A percentile compares a stretch with the other conserved stretches of the same genome.
Evolutionary conservation across 2,888 invertebrate genomes (phyloP).

Genomic region (Lobophora halterata): DNA sequence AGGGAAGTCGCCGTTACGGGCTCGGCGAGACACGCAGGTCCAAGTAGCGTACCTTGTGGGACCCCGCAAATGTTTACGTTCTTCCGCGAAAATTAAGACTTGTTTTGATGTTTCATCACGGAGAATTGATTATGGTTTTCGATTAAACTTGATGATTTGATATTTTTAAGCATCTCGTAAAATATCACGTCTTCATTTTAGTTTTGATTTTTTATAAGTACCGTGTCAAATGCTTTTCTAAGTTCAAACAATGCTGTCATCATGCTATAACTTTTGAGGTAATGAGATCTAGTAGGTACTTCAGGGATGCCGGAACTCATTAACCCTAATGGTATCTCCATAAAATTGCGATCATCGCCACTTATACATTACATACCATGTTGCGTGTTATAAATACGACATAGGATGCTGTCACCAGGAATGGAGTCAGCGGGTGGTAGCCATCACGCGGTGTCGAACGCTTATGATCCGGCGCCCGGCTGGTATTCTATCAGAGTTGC

Average conservation of each 20-base stretch:
- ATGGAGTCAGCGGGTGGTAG: conserved; percentile 45
- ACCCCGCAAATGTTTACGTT: conserved; percentile 34
- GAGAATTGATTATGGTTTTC: neutral
- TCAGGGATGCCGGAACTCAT: too few species aligned
- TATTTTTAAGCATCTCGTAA: too few species aligned
- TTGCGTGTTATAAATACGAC: conserved; percentile 34
- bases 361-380: conserved; percentile 3
- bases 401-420: conserved; percentile 44
- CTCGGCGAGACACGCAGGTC: conserved; percentile 59
- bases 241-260: too few species aligned
- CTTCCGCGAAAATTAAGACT: conserved; percentile 10
- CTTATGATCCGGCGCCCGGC: conserved; percentile 42
- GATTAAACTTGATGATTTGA: too few species aligned
- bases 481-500: conserved; percentile 32
- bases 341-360: conserved; percentile 27
- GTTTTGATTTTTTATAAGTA: too few species aligned
- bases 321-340: conserved; percentile 34
- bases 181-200: too few species aligned
- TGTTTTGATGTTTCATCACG: conserved; percentile 15
- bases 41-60: conserved; percentile 52
- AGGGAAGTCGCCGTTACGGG: conserved; percentile 58
- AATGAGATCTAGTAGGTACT: too few species aligned
- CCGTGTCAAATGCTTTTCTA: too few species aligned
- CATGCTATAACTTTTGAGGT: too few species aligned
- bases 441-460: conserved; percentile 35